Percentiles rank a stretch among this genome's conserved stretches.
phyloP scores from a whole-genome alignment of 2,888 invertebrate species.

The Axea sp. region DNA sequence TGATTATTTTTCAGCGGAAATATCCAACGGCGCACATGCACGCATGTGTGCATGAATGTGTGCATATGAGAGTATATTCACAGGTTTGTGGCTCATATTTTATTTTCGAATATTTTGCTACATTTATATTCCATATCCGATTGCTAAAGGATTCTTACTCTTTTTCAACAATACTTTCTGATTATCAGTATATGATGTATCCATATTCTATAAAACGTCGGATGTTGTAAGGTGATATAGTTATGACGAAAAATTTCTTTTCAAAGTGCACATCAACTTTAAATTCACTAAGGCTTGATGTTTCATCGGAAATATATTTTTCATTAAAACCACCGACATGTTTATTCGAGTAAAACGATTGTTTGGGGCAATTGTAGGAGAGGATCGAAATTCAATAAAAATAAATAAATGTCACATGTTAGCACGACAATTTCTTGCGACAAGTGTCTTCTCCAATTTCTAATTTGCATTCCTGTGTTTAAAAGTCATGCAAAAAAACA shows the following conservation, averaged over 20 bases:
- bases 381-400: no score
- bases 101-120: slow-evolving; percentile 26
- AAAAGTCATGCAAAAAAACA: slow-evolving; percentile 17
- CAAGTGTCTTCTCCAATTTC: slow-evolving; percentile 54
- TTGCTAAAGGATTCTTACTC: slow-evolving; percentile 43
- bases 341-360: slow-evolving; percentile 5
- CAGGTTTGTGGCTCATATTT: slow-evolving; percentile 19
- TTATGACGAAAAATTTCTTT: slow-evolving; percentile 41
- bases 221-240: slow-evolving; percentile 44
- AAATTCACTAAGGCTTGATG: slow-evolving; percentile 10
- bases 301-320: slow-evolving; percentile 23
- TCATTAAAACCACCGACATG: slow-evolving; percentile 21
- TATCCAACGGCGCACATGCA: background rate
- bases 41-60: no score
- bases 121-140: slow-evolving; percentile 55
- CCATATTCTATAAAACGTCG: slow-evolving; percentile 33
- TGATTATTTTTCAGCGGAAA: slow-evolving; percentile 29
- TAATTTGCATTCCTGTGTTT: slow-evolving; percentile 50
- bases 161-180: slow-evolving; percentile 43
- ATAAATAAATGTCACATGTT: slow-evolving; percentile 11
- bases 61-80: no score
- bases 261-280: slow-evolving; percentile 26
- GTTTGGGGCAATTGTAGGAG: background rate
- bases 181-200: slow-evolving; percentile 46
- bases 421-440: slow-evolving; percentile 6